A percentile compares a stretch with the other conserved stretches of the same genome.
phyloP scores from a whole-genome alignment of 1,140 invertebrate genomes.

The Akabosia matsudoensis region DNA sequence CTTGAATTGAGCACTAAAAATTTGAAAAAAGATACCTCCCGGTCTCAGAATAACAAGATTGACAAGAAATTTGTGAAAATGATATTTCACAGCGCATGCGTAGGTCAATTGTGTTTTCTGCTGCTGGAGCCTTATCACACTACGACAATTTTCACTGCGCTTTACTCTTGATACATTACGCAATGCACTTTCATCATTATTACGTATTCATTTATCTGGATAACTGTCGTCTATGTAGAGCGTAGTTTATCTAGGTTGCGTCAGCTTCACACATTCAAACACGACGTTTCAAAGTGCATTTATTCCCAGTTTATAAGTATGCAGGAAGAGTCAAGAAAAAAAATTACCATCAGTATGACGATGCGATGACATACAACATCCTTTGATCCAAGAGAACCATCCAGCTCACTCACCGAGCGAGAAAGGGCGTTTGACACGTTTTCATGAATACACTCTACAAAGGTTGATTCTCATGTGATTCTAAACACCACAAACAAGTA shows the following conservation, averaged over 20 bases:
- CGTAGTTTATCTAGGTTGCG: too few relatives aligned
- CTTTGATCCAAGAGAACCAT: background rate
- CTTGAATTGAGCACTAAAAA: too few relatives aligned
- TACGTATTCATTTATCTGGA: background rate
- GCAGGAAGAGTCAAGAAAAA: background rate
- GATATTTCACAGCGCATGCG: too few relatives aligned
- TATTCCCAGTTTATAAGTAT: background rate
- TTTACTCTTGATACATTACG: background rate
- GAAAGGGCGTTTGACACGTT: background rate
- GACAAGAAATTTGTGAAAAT: too few relatives aligned
- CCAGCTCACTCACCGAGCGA: background rate
- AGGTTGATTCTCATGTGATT: too few relatives aligned
- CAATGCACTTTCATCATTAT: background rate
- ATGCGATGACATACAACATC: background rate
- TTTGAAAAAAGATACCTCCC: too few relatives aligned
- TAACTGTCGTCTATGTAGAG: too few relatives aligned
- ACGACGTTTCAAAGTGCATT: too few relatives aligned
- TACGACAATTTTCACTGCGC: background rate
- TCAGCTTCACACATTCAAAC: too few relatives aligned
- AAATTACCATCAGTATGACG: background rate
- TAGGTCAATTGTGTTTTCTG: too few relatives aligned
- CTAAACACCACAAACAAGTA: background rate
- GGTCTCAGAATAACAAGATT: too few relatives aligned
- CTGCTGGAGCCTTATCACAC: too few relatives aligned
- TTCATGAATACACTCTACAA: background rate